phyloP scores from a whole-genome alignment of 1,140 invertebrate genomes.

The Elymnias hypermnestra region DNA sequence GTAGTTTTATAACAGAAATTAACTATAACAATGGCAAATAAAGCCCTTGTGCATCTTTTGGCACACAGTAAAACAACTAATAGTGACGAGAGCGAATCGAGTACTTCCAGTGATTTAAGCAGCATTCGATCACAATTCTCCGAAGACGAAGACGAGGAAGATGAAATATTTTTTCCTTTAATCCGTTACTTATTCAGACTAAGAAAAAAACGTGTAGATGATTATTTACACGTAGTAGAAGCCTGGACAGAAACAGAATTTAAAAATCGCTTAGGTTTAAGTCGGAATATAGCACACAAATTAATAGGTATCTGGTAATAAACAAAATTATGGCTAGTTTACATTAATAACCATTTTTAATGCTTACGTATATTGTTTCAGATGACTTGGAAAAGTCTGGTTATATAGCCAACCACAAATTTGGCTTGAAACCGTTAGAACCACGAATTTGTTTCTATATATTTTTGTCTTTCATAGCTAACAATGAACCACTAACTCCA shows the following conservation, averaged over 20 bases:
- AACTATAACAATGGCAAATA: slow-evolving; percentile 17
- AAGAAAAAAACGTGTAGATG: slow-evolving; percentile 40
- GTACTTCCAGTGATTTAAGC: slow-evolving; percentile 42
- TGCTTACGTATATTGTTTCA: slow-evolving; percentile 10
- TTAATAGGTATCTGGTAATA: slow-evolving; percentile 17
- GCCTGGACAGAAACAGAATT: slow-evolving; percentile 16
- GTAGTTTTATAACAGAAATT: not conserved
- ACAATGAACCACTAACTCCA: slow-evolving; percentile 44
- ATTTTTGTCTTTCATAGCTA: slow-evolving; percentile 51
- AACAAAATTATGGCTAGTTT: too few relatives aligned
- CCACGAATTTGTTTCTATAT: slow-evolving; percentile 54
- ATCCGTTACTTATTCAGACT: slow-evolving; percentile 48
- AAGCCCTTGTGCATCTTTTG: slow-evolving; percentile 22
- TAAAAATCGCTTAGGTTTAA: slow-evolving; percentile 12
- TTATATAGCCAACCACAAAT: slow-evolving; percentile 48
- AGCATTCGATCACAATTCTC: slow-evolving; percentile 30
- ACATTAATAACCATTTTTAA: too few relatives aligned
- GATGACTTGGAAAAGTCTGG: slow-evolving; percentile 34
- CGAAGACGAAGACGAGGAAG: slow-evolving; percentile 36
- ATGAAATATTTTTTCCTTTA: slow-evolving; percentile 46
- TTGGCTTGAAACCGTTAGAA: slow-evolving; percentile 50
- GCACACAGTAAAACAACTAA: slow-evolving; percentile 29
- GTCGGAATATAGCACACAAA: slow-evolving; percentile 6
- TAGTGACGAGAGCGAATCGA: slow-evolving; percentile 40
- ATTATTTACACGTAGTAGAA: slow-evolving; percentile 34